Evolutionary conservation across 2,888 invertebrate genomes (phyloP), one percentile per base, ranked within the genome.

Genomic region (Drosophila leonis): DNA sequence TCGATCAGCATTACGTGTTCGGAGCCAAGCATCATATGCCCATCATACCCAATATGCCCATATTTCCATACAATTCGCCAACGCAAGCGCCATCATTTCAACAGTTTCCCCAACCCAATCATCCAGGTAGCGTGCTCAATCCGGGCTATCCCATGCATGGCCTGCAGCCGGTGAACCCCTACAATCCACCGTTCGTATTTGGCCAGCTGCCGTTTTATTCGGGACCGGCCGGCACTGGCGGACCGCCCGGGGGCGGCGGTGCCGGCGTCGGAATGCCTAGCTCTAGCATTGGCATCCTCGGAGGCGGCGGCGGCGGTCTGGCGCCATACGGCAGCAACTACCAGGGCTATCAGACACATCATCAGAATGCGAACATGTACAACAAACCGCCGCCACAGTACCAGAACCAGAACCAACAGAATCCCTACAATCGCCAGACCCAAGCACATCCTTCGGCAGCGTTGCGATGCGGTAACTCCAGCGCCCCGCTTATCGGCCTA

Each of bases 51-150:
- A 91, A 92, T 75, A 80, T 92, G 83, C 93, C 93, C 74, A 93
- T 92, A 69, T 92, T 92, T 75, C 93, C 93, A 60, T 92, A 91
- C 78, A 92, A 92, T 67, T 92, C 91, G 72, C 92, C 92, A 64
- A 92, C 93, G 73, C 72, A 78, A 87, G 90, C 92, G 73, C 92
- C 93, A 64, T 85, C 91, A 75, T 93, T 92, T 91, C 92, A 92
- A 88, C 93, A 92, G 82, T 92, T 92, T 83, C 93, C 93, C 29
- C 93, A 93, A 91, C 92, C 93, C 66, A 92, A 92, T 78, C 92
- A 93, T 91, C 93, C 93, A 78, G 92, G 92, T 82, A 91, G 90
- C 82, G 90, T 91, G 18, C 90, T 92, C 64, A 92, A 92, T 80
- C 92, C 92, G 42, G 91, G 91, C 63, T 91, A 91, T 70, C 92